These are phyloP conservation scores for Zosterops pallidus DNA, from an alignment of 2,113 vertebrate species.

Conservation along the genomic window DNA sequence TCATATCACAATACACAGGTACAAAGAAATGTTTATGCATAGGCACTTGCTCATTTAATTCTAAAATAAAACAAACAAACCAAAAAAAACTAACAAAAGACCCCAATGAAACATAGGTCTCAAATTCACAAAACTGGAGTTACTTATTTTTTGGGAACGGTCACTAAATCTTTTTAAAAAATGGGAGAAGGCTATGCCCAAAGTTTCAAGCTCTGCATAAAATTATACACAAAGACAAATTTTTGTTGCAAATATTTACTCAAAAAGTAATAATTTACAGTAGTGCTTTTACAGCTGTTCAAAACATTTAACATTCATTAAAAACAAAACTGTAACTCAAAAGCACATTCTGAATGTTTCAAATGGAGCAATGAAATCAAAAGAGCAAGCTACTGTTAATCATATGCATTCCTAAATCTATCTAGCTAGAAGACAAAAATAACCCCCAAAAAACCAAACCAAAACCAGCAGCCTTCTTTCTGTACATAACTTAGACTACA, in stretches of 20 bases:
- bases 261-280: slow-evolving; percentile 81
- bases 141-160: background rate
- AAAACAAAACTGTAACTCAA: slow-evolving; percentile 70
- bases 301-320: slow-evolving; percentile 75
- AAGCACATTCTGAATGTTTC: slow-evolving; percentile 73
- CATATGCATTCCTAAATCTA: slow-evolving; percentile 66
- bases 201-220: slow-evolving; percentile 52
- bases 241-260: slow-evolving; percentile 85
- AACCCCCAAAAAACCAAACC: background rate
- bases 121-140: background rate
- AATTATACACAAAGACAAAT: slow-evolving; percentile 63
- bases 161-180: background rate
- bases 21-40: background rate
- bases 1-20: background rate
- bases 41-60: slow-evolving; percentile 22
- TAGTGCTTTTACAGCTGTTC: slow-evolving; percentile 69
- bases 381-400: slow-evolving; percentile 71
- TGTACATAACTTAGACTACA: slow-evolving; percentile 65
- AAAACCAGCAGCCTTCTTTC: slow-evolving; percentile 63
- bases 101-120: background rate
- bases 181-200: background rate
- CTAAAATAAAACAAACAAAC: background rate
- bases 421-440: slow-evolving; percentile 60
- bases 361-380: slow-evolving; percentile 65
- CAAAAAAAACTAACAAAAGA: background rate